phyloP scores from a whole-genome alignment of 2,113 vertebrate genomes.

The Andinoacara biseriatus region DNA sequence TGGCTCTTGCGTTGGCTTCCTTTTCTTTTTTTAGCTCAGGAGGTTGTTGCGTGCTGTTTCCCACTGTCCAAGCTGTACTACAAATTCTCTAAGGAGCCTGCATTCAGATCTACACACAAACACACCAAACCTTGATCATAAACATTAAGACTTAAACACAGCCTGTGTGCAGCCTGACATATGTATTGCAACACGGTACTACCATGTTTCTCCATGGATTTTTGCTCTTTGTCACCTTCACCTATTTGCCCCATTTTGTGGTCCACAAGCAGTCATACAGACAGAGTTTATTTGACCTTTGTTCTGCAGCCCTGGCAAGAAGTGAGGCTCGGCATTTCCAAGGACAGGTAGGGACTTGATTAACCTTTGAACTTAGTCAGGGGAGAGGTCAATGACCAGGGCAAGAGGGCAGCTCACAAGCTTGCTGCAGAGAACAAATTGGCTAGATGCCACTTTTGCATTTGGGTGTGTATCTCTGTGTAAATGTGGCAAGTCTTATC shows the following conservation, averaged over 20 bases:
- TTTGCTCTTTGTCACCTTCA: slow-evolving; percentile 69
- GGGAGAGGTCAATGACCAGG: slow-evolving; percentile 72
- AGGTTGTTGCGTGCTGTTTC: not conserved
- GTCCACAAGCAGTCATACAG: slow-evolving; percentile 71
- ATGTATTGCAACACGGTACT: slow-evolving; percentile 58
- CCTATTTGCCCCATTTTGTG: slow-evolving; percentile 56
- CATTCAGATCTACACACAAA: slow-evolving; percentile 23
- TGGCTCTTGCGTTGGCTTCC: not conserved
- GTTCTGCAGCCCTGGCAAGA: slow-evolving; percentile 62
- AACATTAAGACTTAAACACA: slow-evolving; percentile 44
- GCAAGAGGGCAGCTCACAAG: slow-evolving; percentile 63
- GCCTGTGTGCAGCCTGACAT: slow-evolving; percentile 44
- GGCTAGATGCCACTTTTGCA: slow-evolving; percentile 59
- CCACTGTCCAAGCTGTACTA: slow-evolving; percentile 57
- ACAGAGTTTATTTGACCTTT: slow-evolving; percentile 72
- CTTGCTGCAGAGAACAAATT: slow-evolving; percentile 64
- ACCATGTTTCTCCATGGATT: slow-evolving; percentile 43
- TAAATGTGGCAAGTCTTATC: not conserved
- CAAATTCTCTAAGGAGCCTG: slow-evolving; percentile 36
- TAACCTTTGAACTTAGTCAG: slow-evolving; percentile 77
- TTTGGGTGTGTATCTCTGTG: slow-evolving; percentile 38
- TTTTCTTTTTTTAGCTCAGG: not conserved
- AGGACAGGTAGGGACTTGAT: slow-evolving; percentile 80
- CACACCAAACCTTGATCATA: slow-evolving; percentile 47
- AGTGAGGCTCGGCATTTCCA: slow-evolving; percentile 70